A percentile compares a stretch with the other conserved stretches of the same genome.
Evolutionary conservation across 2,888 invertebrate genomes (phyloP).

Genomic region (Erebia palarica): DNA sequence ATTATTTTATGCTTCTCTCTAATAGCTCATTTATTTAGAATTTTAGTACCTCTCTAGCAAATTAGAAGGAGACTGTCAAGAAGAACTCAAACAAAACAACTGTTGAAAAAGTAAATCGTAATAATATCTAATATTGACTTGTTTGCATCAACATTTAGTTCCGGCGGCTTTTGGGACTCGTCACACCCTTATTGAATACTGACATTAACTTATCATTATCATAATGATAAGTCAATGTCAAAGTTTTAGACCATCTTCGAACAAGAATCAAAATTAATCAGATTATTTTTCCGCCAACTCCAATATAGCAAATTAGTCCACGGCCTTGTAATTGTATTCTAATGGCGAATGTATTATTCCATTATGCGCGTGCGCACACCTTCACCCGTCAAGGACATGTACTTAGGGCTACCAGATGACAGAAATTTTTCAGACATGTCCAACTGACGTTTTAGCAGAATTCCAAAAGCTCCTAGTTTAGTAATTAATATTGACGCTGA

Average conservation of each 20-base stretch:
- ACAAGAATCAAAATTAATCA: slow-evolving; percentile 23
- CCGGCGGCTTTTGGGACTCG: no score
- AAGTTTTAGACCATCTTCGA: not conserved
- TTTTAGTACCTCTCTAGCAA: no score
- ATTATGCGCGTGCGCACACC: slow-evolving; percentile 58
- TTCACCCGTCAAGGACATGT: slow-evolving; percentile 46
- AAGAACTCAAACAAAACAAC: no score
- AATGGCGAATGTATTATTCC: slow-evolving; percentile 66
- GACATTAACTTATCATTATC: no score
- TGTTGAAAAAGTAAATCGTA: no score
- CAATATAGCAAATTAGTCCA: slow-evolving; percentile 52
- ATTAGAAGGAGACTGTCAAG: no score
- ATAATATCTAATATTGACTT: no score
- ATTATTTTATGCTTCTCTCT: no score
- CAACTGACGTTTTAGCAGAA: not conserved
- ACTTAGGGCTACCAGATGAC: slow-evolving; percentile 17
- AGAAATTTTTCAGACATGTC: not conserved
- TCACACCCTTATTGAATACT: not conserved
- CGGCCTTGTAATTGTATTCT: slow-evolving; percentile 71
- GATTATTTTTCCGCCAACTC: slow-evolving; percentile 30
- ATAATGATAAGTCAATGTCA: not conserved
- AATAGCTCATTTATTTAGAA: no score
- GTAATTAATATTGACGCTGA: no score
- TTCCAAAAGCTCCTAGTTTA: no score
- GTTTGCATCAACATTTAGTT: no score